A percentile compares a stretch with the other conserved stretches of the same genome.
Evolutionary conservation across 2,888 invertebrate species (phyloP).

Genomic region (Lapara coniferarum): DNA sequence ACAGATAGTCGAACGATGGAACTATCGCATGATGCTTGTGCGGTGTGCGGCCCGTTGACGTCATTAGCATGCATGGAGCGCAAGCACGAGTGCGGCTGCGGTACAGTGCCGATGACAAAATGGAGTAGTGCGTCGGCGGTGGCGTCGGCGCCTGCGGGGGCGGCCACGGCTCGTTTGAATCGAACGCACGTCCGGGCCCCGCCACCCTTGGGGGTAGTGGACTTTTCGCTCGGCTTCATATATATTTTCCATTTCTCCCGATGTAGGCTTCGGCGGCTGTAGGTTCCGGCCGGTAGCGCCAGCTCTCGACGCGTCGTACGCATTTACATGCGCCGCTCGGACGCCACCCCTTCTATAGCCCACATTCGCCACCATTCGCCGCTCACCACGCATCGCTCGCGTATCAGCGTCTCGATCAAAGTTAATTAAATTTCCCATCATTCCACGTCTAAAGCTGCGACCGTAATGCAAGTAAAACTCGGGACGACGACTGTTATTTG

Average conservation of each 20-base stretch:
- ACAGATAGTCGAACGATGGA: conserved; percentile 2
- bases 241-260: conserved; percentile 82
- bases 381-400: conserved; percentile 53
- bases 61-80: conserved; percentile 25
- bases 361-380: conserved; percentile 44
- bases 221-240: conserved; percentile 82
- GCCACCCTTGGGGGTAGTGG: conserved; percentile 77
- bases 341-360: conserved; percentile 48
- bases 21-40: conserved; percentile 2
- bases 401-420: conserved; percentile 65
- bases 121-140: conserved; percentile 25
- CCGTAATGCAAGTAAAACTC: conserved; percentile 25
- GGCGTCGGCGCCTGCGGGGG: conserved; percentile 41
- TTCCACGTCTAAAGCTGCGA: conserved; percentile 31
- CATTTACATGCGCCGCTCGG: conserved; percentile 63
- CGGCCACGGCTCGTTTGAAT: conserved; percentile 78
- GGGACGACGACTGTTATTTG: conserved; percentile 6
- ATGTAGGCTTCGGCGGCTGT: conserved; percentile 73
- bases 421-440: conserved; percentile 60
- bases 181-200: conserved; percentile 80
- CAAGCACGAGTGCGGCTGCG: conserved; percentile 31
- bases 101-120: not conserved
- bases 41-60: conserved; percentile 21
- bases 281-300: conserved; percentile 61
- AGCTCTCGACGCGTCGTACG: conserved; percentile 36